These are phyloP conservation scores for Spodoptera exigua DNA, from an alignment of 2,888 invertebrate genomes.

Conservation along the genomic window DNA sequence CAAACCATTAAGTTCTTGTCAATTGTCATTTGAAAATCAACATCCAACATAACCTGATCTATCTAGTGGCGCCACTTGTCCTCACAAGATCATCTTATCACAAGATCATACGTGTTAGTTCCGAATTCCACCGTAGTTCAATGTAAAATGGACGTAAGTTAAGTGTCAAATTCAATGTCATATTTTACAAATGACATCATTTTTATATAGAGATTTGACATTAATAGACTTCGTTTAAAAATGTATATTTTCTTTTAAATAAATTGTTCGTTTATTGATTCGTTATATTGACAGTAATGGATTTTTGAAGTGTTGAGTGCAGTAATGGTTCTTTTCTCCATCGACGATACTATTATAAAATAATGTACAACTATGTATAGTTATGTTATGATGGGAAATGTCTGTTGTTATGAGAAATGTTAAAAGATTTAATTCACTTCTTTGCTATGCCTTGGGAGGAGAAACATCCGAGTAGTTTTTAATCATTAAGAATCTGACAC, in stretches of 20 bases:
- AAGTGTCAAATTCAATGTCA: conserved; percentile 38
- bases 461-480: too few relatives aligned
- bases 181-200: conserved; percentile 82
- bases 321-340: background rate
- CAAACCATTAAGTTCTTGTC: conserved; percentile 80
- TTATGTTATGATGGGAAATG: too few relatives aligned
- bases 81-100: background rate
- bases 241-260: conserved; percentile 36
- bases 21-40: conserved; percentile 70
- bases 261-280: conserved; percentile 20
- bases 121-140: background rate
- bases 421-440: too few relatives aligned
- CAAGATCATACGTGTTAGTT: background rate
- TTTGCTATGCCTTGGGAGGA: too few relatives aligned
- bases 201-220: conserved; percentile 73
- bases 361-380: too few relatives aligned
- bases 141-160: background rate
- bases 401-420: too few relatives aligned
- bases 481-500: too few relatives aligned
- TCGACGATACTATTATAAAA: background rate
- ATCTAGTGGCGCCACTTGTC: conserved; percentile 43
- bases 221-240: conserved; percentile 67
- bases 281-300: conserved; percentile 4
- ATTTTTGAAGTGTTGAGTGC: conserved; percentile 26
- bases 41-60: conserved; percentile 8